Percentiles rank a stretch among this genome's conserved stretches.
These are phyloP conservation scores for Merodon equestris DNA, from an alignment of 2,888 invertebrate species.

Conservation along the genomic window DNA sequence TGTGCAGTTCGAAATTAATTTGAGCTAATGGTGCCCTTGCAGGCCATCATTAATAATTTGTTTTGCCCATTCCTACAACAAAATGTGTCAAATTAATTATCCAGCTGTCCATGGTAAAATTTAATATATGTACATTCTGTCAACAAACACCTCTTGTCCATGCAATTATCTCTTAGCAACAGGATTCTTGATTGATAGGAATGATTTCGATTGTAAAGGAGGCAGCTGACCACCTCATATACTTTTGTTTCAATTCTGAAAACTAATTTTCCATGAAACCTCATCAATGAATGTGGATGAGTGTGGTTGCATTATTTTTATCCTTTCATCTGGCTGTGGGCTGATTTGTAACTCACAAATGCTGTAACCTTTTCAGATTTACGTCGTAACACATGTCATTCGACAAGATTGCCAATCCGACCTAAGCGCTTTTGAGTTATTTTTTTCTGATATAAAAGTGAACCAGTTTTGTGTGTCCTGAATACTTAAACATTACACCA, in stretches of 20 bases:
- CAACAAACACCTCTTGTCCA: background rate
- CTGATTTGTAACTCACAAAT: too few species aligned
- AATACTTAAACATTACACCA: too few species aligned
- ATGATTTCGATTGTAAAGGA: slow-evolving; percentile 13
- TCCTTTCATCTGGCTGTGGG: too few species aligned
- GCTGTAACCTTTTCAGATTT: too few species aligned
- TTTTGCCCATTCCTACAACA: slow-evolving; percentile 24
- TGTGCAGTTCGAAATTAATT: slow-evolving; percentile 1
- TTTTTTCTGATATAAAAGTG: too few species aligned
- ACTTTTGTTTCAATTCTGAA: slow-evolving; percentile 28
- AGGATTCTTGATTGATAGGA: slow-evolving; percentile 9
- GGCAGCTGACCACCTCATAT: background rate
- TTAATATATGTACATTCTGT: background rate
- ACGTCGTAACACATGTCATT: too few species aligned
- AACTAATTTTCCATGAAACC: slow-evolving; percentile 14
- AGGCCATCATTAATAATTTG: slow-evolving; percentile 29
- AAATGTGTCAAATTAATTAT: slow-evolving; percentile 48
- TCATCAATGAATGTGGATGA: background rate
- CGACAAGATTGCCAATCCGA: too few species aligned
- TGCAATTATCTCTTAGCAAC: background rate
- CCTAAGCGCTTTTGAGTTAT: too few species aligned
- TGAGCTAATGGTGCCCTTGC: slow-evolving; percentile 24
- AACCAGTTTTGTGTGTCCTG: too few species aligned
- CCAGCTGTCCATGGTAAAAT: slow-evolving; percentile 10
- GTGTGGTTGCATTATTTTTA: too few species aligned